Base-by-base conservation (phyloP, 1,140 invertebrate genomes). In the Diorhabda elongata region DNA sequence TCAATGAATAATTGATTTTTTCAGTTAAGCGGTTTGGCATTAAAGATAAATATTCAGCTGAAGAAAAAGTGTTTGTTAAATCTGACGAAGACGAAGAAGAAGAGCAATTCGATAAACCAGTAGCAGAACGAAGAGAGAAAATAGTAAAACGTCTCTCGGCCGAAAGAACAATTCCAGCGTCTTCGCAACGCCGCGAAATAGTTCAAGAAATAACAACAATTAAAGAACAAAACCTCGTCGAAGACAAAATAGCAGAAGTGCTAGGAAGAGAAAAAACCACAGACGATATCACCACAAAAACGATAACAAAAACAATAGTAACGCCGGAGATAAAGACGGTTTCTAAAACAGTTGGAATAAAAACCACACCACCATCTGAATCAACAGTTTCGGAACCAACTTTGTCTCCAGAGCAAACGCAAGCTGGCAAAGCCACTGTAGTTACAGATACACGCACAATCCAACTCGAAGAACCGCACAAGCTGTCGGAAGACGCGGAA, bases 201-300 rank as follows among this genome's bases (percentile, higher is more conserved):
- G 84, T 85, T 45, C 85, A 88, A 76, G 87, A 90, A 80, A 89
- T 89, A 58, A 88, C 85, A 58, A 86, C 89, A 81, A 90, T 90
- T 61, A 89, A 88, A 77, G 85, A 87, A 66, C 88, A 89, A 81
- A 89, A 83, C 70, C 70, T 85, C 3, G 84, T 85, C 44, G 85
- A 85, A 69, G 86, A 87, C 67, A 87, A 87, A 74, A 80, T 83
- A 56, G 84, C 83, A 3, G 84, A 86, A 73, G 84, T 85, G 52
- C 82, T 86, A 79, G 84, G 83, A 72, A 85, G 82, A 79, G 82
- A 77, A 61, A 79, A 82, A 80, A 73, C 77, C 76, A 72, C 82
- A 69, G 67, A 71, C 42, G 63, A 69, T 69, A 9, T 71, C 43
- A 42, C 71, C 60, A 47, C 59, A 63, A 71, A 68, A 47, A 67